Percentiles rank a stretch among this genome's conserved stretches.
These are phyloP conservation scores for Pluvianellus socialis DNA, from an alignment of 2,113 vertebrate genomes.

Conservation along the genomic window DNA sequence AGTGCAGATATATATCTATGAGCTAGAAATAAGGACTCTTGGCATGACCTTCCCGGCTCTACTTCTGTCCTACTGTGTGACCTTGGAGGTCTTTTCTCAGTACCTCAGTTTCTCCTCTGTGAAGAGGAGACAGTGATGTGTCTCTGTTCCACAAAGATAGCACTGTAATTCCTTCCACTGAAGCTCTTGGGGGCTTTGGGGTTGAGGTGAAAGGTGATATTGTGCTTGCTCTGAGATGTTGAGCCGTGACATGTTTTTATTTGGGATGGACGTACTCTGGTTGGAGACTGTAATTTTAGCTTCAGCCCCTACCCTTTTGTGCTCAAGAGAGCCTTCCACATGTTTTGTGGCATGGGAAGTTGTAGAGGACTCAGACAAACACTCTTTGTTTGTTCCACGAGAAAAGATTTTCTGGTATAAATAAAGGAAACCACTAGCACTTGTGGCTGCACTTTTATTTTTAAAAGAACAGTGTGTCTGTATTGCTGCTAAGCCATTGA, in stretches of 20 bases:
- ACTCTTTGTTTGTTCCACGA: constrained; percentile 69
- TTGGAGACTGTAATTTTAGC: background rate
- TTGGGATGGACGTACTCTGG: background rate
- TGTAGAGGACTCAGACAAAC: constrained; percentile 68
- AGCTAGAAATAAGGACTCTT: background rate
- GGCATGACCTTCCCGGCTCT: background rate
- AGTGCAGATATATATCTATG: background rate
- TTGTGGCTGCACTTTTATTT: constrained; percentile 38
- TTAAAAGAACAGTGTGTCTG: constrained; percentile 30
- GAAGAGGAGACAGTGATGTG: background rate
- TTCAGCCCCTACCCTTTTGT: constrained; percentile 4
- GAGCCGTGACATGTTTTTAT: background rate
- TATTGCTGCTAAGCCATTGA: constrained; percentile 1
- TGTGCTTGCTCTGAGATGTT: background rate
- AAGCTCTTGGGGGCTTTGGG: background rate
- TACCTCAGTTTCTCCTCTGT: background rate
- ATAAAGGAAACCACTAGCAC: constrained; percentile 62
- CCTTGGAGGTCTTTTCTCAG: background rate
- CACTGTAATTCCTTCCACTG: background rate
- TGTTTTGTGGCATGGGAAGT: constrained; percentile 44
- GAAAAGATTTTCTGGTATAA: constrained; percentile 70
- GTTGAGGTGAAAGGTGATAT: background rate
- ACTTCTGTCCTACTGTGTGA: background rate
- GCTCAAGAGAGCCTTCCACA: constrained; percentile 15
- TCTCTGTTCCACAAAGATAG: background rate